These are phyloP conservation scores for Muscidifurax raptorellus DNA, from an alignment of 1,140 invertebrate species.

Conservation along the genomic window DNA sequence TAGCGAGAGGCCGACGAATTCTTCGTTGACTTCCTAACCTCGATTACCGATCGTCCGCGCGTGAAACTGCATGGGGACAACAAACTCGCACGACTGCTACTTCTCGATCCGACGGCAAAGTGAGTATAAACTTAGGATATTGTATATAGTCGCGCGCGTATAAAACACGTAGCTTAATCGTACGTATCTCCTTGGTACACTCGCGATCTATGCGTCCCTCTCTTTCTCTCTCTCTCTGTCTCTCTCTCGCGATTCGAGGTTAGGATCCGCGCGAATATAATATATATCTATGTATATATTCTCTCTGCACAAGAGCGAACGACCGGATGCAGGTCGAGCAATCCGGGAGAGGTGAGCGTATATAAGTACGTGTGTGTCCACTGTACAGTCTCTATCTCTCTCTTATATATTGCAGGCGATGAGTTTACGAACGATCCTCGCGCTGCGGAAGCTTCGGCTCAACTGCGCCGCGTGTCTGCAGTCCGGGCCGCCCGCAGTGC, in stretches of 20 bases:
- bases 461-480: constrained; percentile 67
- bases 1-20: constrained; percentile 43
- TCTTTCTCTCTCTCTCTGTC: constrained; percentile 28
- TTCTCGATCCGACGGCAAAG: neutral
- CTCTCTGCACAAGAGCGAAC: neutral
- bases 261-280: neutral
- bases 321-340: neutral
- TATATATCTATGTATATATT: no score
- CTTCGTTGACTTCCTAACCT: constrained; percentile 42
- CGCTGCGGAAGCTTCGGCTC: constrained; percentile 68
- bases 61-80: constrained; percentile 36
- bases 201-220: neutral
- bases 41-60: constrained; percentile 17
- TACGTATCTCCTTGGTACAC: neutral
- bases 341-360: neutral
- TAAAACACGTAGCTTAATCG: neutral
- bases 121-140: no score
- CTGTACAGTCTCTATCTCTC: constrained; percentile 28
- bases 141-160: no score
- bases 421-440: constrained; percentile 50
- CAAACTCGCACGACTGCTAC: neutral
- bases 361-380: neutral
- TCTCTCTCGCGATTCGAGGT: constrained; percentile 12
- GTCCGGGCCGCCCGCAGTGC: constrained; percentile 24
- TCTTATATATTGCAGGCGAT: constrained; percentile 51